Conservation (phyloP, 2,888 invertebrate species). For the Zele albiditarsus region DNA sequence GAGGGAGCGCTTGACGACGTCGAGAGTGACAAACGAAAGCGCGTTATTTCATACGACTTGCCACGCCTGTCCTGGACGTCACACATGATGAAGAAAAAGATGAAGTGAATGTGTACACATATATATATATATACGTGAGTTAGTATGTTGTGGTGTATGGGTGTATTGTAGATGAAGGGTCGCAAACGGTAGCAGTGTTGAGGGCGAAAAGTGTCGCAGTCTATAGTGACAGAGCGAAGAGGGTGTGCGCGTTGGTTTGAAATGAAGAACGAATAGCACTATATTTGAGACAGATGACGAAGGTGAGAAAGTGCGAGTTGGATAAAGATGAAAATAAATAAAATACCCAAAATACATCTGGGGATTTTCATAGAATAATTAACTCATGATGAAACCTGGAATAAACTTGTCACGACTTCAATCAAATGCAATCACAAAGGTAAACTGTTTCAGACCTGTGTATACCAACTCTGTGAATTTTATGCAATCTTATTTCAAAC, state of each 20-base stretch:
- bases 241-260: background rate
- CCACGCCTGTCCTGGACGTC: slow-evolving; percentile 25
- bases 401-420: background rate
- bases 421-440: background rate
- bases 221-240: slow-evolving; percentile 9
- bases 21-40: slow-evolving; percentile 34
- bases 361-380: background rate
- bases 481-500: background rate
- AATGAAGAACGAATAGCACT: slow-evolving; percentile 4
- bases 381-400: background rate
- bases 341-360: background rate
- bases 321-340: background rate
- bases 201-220: slow-evolving; percentile 14
- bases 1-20: slow-evolving; percentile 20
- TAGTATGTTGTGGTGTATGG: background rate
- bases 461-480: background rate
- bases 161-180: background rate
- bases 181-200: background rate
- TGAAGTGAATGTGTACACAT: slow-evolving; percentile 8
- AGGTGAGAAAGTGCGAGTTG: background rate
- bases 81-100: slow-evolving; percentile 20
- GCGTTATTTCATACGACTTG: slow-evolving; percentile 33
- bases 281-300: slow-evolving; percentile 9
- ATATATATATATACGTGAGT: background rate
- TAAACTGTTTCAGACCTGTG: background rate